phyloP scores from a whole-genome alignment of 2,888 invertebrate genomes.

The Acrobasis repandana region DNA sequence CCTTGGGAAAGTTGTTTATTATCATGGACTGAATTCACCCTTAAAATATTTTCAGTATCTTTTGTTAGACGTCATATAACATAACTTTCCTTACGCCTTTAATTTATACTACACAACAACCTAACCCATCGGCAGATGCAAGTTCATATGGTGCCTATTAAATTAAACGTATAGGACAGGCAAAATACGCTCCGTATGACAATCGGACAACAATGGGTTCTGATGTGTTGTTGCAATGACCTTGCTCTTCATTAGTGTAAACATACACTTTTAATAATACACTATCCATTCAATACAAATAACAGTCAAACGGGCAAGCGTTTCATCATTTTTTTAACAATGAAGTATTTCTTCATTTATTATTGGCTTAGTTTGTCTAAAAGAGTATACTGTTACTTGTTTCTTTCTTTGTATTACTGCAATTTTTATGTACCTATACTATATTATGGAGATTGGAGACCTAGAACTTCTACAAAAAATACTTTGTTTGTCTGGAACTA shows the following conservation, averaged over 20 bases:
- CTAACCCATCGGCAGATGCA: slow-evolving; percentile 38
- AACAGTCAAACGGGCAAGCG: neutral
- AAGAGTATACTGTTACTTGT: too few relatives aligned
- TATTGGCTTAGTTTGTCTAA: too few relatives aligned
- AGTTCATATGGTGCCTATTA: slow-evolving; percentile 36
- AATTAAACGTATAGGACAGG: slow-evolving; percentile 26
- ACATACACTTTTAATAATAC: neutral
- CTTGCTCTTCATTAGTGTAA: slow-evolving; percentile 44
- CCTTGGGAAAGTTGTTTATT: too few relatives aligned
- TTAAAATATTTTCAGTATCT: too few relatives aligned
- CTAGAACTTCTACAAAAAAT: too few relatives aligned
- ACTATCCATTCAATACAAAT: neutral
- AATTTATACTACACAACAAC: slow-evolving; percentile 25
- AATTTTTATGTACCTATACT: too few relatives aligned
- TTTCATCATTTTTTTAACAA: neutral
- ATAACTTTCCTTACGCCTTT: neutral
- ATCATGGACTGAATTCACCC: too few relatives aligned
- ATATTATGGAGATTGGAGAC: too few relatives aligned
- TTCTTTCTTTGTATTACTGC: too few relatives aligned
- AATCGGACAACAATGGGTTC: slow-evolving; percentile 6
- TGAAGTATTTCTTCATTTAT: neutral
- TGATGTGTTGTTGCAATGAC: slow-evolving; percentile 27
- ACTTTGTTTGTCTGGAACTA: too few relatives aligned
- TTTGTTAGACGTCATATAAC: too few relatives aligned
- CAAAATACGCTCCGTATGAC: slow-evolving; percentile 11